Percentiles rank a stretch among this genome's conserved stretches.
Conservation (phyloP, 2,888 invertebrate species). For the Peribatodes rhomboidaria region DNA sequence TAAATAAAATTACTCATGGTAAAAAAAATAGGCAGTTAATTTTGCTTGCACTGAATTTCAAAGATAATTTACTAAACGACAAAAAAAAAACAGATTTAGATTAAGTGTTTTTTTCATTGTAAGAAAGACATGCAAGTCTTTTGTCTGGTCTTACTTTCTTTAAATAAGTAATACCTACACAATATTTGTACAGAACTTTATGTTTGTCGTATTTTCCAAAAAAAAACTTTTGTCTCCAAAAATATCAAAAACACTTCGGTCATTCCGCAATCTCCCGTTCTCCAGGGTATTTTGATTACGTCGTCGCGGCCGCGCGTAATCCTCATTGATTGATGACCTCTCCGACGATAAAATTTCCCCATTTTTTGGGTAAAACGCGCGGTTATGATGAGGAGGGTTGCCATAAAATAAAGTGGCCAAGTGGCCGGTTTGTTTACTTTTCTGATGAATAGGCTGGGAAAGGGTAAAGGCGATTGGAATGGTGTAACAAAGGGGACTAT, state of each 20-base stretch:
- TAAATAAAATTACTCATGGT: too few species aligned
- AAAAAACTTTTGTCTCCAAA: neutral
- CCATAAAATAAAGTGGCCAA: constrained; percentile 48
- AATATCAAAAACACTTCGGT: constrained; percentile 15
- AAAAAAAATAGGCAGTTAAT: too few species aligned
- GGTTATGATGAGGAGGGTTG: constrained; percentile 41
- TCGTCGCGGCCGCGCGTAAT: constrained; percentile 66
- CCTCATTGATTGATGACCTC: constrained; percentile 79
- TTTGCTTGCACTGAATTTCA: too few species aligned
- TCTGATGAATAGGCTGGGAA: constrained; percentile 45
- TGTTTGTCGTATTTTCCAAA: too few species aligned
- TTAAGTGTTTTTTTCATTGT: too few species aligned
- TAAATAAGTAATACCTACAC: too few species aligned
- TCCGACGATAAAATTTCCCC: constrained; percentile 67
- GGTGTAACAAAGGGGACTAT: constrained; percentile 20
- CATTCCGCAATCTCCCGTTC: constrained; percentile 49
- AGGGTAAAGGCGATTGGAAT: constrained; percentile 35
- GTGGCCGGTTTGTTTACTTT: constrained; percentile 47
- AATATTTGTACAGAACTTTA: too few species aligned
- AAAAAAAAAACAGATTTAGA: too few species aligned
- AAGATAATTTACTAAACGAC: too few species aligned
- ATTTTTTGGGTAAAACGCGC: constrained; percentile 69
- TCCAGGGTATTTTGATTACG: constrained; percentile 73
- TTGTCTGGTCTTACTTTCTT: too few species aligned
- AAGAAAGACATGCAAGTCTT: too few species aligned